Conservation (phyloP, 2,797 vertebrate genomes). For the Muscicapa comitata region DNA sequence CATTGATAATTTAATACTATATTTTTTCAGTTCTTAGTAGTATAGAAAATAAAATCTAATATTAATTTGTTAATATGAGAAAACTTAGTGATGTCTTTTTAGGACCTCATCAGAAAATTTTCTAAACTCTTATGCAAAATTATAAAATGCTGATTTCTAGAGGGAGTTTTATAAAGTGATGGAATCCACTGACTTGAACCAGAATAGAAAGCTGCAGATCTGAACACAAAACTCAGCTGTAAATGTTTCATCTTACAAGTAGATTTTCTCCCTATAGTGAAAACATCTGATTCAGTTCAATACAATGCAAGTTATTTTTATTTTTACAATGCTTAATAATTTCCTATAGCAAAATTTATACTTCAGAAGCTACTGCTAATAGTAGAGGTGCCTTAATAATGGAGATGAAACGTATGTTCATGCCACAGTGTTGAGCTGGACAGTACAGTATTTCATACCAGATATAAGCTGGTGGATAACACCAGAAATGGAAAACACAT, state of each 20-base stretch:
- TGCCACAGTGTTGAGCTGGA: accelerated
- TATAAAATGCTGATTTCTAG: neutral
- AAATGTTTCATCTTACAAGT: neutral
- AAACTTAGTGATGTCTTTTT: neutral
- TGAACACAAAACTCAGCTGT: neutral
- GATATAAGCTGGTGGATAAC: neutral
- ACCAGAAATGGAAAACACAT: neutral
- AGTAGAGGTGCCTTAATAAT: neutral
- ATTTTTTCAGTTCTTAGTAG: neutral
- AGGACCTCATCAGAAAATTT: neutral
- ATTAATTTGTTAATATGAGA: neutral
- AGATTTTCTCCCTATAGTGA: neutral
- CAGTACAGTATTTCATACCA: neutral
- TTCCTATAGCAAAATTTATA: neutral
- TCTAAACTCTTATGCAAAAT: neutral
- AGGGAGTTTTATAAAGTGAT: neutral
- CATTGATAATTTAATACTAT: neutral
- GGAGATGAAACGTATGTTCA: neutral
- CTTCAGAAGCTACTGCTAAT: neutral
- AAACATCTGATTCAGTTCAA: neutral
- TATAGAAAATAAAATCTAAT: neutral
- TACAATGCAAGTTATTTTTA: neutral
- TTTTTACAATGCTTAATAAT: neutral
- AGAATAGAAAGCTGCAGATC: neutral
- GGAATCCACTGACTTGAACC: neutral